phyloP scores from a whole-genome alignment of 2,888 invertebrate genomes.

The Hecatera dysodea region DNA sequence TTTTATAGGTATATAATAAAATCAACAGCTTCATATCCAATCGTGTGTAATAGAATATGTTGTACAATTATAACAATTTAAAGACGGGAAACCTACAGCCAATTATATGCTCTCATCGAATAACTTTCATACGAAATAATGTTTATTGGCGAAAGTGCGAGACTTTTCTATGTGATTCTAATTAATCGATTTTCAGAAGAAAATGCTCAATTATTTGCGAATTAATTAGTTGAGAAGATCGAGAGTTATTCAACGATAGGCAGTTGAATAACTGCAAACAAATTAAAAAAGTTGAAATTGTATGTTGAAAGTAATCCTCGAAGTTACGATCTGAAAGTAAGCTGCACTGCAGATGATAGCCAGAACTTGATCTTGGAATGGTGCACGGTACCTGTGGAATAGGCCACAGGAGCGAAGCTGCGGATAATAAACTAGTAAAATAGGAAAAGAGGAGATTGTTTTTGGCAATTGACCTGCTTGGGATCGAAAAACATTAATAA shows the following conservation, averaged over 20 bases:
- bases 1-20: not conserved
- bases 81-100: not conserved
- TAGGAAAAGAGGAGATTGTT: no score
- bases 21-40: not conserved
- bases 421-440: no score
- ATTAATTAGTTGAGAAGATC: constrained; percentile 18
- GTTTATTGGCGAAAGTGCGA: constrained; percentile 24
- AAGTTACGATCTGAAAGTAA: no score
- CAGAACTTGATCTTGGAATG: no score
- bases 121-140: constrained; percentile 34
- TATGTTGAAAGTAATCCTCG: no score
- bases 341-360: no score
- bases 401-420: no score
- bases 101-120: constrained; percentile 19
- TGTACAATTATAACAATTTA: not conserved
- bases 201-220: constrained; percentile 18
- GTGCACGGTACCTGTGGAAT: no score
- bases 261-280: constrained; percentile 1
- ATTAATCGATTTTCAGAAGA: constrained; percentile 21
- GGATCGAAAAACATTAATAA: no score
- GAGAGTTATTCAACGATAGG: constrained; percentile 2
- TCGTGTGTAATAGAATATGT: constrained; percentile 1
- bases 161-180: constrained; percentile 3
- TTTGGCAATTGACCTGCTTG: no score
- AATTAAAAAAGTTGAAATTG: not conserved